A percentile compares a stretch with the other conserved stretches of the same genome.
These are phyloP conservation scores for Drosophila miranda DNA, from an alignment of 1,140 invertebrate genomes.

Conservation along the genomic window DNA sequence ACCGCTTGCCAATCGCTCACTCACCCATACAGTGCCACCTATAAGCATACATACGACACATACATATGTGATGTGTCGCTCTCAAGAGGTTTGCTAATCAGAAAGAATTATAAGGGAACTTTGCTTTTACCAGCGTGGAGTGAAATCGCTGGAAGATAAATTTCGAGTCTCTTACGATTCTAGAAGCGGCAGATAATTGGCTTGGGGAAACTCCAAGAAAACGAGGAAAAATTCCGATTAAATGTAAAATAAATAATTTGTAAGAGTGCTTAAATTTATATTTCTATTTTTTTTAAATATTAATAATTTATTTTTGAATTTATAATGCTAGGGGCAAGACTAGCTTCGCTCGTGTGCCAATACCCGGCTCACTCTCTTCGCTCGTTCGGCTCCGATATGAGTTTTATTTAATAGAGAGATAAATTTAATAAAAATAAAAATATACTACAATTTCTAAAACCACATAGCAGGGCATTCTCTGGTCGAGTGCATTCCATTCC, in stretches of 20 bases:
- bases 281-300: background rate
- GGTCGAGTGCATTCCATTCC: background rate
- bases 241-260: background rate
- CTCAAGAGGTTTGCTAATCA: conserved; percentile 47
- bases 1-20: conserved; percentile 14
- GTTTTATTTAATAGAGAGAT: no score
- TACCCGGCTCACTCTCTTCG: no score
- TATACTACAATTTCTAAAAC: background rate
- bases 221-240: accelerated
- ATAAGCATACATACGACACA: background rate
- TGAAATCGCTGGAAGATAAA: conserved; percentile 20
- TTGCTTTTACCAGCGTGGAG: conserved; percentile 8
- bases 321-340: background rate
- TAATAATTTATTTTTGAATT: background rate
- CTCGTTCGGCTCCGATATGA: no score
- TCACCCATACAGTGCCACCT: background rate
- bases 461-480: conserved; percentile 31
- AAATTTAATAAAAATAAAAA: no score
- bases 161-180: background rate
- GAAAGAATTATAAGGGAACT: conserved; percentile 21
- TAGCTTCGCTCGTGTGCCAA: no score
- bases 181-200: no score
- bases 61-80: background rate
- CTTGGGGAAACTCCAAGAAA: no score
- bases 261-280: background rate